Evolutionary conservation across 2,113 vertebrate genomes (phyloP).

Genomic region (Zootoca vivipara): DNA sequence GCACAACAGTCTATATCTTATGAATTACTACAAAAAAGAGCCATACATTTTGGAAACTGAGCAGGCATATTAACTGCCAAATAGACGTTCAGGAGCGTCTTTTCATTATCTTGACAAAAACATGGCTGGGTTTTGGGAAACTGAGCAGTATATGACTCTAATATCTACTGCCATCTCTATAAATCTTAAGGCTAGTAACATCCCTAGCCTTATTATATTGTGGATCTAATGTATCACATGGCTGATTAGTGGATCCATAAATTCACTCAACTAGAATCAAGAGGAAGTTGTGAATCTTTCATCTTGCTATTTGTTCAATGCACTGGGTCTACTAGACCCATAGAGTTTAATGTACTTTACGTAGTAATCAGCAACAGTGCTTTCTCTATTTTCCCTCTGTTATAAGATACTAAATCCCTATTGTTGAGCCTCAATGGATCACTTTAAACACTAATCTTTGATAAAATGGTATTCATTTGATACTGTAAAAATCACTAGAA

Average conservation of each 20-base stretch:
- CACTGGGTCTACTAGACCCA: not conserved
- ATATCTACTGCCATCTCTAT: not conserved
- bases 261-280: not conserved
- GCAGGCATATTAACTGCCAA: not conserved
- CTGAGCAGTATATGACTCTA: constrained; percentile 3
- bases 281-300: not conserved
- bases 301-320: not conserved
- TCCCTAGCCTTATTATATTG: not conserved
- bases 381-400: not conserved
- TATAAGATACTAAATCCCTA: constrained; percentile 1
- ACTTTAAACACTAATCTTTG: not conserved
- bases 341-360: not conserved
- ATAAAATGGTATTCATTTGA: not conserved
- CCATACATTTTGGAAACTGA: not conserved
- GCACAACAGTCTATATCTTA: not conserved
- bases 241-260: not conserved
- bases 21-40: not conserved
- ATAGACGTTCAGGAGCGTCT: not conserved
- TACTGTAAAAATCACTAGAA: not conserved
- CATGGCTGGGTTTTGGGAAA: not conserved
- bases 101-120: constrained; percentile 27
- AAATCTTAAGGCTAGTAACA: not conserved
- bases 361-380: fast-evolving
- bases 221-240: not conserved
- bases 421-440: not conserved